Percentiles rank a stretch among this genome's conserved stretches.
phyloP scores from a whole-genome alignment of 2,797 vertebrate genomes.

The Pogonophryne albipinna region DNA sequence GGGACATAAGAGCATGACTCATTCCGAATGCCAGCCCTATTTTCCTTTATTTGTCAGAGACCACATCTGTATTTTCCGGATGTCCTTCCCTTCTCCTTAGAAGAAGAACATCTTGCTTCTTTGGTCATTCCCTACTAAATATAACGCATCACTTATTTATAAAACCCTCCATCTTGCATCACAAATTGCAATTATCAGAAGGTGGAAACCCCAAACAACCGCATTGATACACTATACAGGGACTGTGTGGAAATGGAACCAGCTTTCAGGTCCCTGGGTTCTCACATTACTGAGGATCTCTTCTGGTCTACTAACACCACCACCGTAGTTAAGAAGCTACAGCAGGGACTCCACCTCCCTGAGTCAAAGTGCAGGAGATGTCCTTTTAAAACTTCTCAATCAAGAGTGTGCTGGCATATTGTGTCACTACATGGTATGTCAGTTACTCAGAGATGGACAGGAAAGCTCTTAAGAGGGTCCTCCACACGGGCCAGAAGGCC shows the following conservation, averaged over 20 bases:
- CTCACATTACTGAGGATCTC: no score
- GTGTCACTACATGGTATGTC: background rate
- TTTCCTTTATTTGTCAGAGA: conserved; percentile 3
- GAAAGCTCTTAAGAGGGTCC: background rate
- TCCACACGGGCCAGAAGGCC: background rate
- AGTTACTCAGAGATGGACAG: background rate
- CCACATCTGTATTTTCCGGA: conserved; percentile 2
- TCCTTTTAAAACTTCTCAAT: background rate
- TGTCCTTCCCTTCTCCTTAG: background rate
- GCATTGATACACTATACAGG: background rate
- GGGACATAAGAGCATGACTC: conserved; percentile 1
- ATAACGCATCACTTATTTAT: background rate
- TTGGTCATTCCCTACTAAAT: background rate
- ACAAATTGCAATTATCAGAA: conserved; percentile 7
- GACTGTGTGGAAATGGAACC: no score
- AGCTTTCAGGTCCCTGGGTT: no score
- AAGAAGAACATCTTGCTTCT: background rate
- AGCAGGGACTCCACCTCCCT: background rate
- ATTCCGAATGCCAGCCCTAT: background rate
- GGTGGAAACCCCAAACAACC: background rate
- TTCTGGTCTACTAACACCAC: no score
- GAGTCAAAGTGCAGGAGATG: background rate
- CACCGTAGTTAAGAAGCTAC: background rate
- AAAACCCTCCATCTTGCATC: background rate
- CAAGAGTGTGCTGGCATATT: background rate